Percentiles rank a stretch among this genome's conserved stretches.
phyloP scores from a whole-genome alignment of 2,888 invertebrate species.

The Plebejus melissa region DNA sequence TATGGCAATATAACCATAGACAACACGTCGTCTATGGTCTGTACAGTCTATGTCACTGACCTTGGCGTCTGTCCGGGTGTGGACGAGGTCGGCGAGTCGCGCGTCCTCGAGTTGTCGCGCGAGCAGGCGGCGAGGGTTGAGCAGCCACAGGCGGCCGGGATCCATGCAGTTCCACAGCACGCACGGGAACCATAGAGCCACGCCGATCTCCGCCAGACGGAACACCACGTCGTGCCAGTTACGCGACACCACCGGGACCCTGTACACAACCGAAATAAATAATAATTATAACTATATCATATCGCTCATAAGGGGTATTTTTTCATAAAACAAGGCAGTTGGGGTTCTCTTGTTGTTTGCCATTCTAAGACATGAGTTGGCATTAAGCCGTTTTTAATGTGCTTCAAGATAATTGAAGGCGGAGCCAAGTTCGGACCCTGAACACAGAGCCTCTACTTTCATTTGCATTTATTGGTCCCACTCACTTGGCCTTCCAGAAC shows the following conservation, averaged over 20 bases:
- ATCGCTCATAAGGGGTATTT: too few relatives aligned
- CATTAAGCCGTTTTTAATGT: too few relatives aligned
- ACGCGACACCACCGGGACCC: slow-evolving; percentile 92
- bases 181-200: slow-evolving; percentile 96
- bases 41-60: slow-evolving; percentile 43
- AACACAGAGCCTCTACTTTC: too few relatives aligned
- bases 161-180: slow-evolving; percentile 97
- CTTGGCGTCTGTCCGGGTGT: slow-evolving; percentile 57
- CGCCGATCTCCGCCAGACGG: slow-evolving; percentile 94
- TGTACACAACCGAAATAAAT: too few relatives aligned
- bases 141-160: slow-evolving; percentile 94
- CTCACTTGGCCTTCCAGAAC: slow-evolving; percentile 95
- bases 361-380: too few relatives aligned
- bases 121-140: slow-evolving; percentile 93
- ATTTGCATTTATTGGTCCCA: slow-evolving; percentile 34
- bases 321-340: too few relatives aligned
- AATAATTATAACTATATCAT: too few relatives aligned
- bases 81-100: slow-evolving; percentile 64
- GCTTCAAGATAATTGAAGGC: too few relatives aligned
- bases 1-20: background rate
- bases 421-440: too few relatives aligned
- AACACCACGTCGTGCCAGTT: slow-evolving; percentile 96
- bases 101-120: slow-evolving; percentile 82
- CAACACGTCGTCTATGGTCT: background rate
- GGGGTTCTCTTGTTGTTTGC: too few relatives aligned